Conservation (phyloP, 2,888 invertebrate genomes). For the Orchestes rusci region DNA sequence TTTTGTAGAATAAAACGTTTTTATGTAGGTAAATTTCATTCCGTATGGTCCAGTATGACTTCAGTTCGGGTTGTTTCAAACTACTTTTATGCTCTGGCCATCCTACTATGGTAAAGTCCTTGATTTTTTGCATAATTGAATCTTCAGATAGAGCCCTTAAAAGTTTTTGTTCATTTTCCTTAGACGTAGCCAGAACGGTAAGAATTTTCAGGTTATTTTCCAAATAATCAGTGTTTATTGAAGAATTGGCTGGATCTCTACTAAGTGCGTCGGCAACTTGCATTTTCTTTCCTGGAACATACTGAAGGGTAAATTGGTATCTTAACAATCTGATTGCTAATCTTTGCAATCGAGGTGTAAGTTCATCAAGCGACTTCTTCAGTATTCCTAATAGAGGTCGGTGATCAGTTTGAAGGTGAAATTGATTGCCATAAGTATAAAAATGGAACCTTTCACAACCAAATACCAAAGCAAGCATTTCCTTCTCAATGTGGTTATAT, state of each 20-base stretch:
- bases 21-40: not conserved
- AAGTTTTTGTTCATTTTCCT: not conserved
- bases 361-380: too few relatives aligned
- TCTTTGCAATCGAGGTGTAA: too few relatives aligned
- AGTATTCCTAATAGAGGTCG: too few relatives aligned
- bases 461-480: too few relatives aligned
- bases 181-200: too few relatives aligned
- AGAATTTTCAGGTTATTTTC: not conserved
- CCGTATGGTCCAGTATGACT: not conserved
- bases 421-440: too few relatives aligned
- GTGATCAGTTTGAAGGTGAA: too few relatives aligned
- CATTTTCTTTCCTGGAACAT: not conserved
- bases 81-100: not conserved
- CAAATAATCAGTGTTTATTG: not conserved
- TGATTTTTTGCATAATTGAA: not conserved
- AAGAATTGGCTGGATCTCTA: not conserved
- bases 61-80: not conserved
- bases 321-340: too few relatives aligned
- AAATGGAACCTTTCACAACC: too few relatives aligned
- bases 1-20: not conserved
- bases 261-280: not conserved
- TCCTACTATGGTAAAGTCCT: not conserved
- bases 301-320: too few relatives aligned
- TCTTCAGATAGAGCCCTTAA: not conserved
- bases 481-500: too few relatives aligned